Evolutionary conservation across 2,113 vertebrate genomes (phyloP), one percentile per base, ranked within the genome.

Genomic region (Pipra filicauda): DNA sequence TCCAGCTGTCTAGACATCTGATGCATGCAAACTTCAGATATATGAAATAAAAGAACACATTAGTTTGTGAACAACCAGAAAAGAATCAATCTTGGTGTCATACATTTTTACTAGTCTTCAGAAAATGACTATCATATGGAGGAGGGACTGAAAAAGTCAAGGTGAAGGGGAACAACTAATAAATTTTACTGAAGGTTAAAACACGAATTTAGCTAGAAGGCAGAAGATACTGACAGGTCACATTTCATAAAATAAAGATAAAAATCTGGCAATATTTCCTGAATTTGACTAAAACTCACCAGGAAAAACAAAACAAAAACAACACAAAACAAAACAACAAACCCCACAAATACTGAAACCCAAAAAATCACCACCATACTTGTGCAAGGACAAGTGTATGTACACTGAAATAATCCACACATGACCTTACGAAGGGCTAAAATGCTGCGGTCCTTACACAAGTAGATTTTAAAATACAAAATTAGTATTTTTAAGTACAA

Each of bases 401-500:
- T 84, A 67, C 28, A 33, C 2, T 57, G 24, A 91, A 91, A 88
- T 78, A 93, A 96, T 66, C 73, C 78, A 79, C 33, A 71, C 37
- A 49, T 57, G 44, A 54, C 11, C 51, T 37, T 37, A 20, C 2
- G 21, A 80, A 91, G 18, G 16, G 55, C 28, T 88, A 69, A 93
- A 73, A 73, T 22, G 19, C 51, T 93, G 79, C 55, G 43, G 43
- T 74, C 49, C 44, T 91, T 75, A 82, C 41, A 65, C 11, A 91
- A 64, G 33, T 5, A 43, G n/a, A 80, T 49, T 66, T 85, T 61
- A 71, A 91, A 93, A 81, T n/a, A 67, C 4, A 78, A 78, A 73
- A 39, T 51, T 15, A 88, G 54, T 84, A 43, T 74, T 89, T 77
- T 73, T 62, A 92, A 71, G 96, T 67, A 64, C 69, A 96, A 92